Conservation (phyloP, 1,140 invertebrate genomes). For the Drosophila bipectinata region DNA sequence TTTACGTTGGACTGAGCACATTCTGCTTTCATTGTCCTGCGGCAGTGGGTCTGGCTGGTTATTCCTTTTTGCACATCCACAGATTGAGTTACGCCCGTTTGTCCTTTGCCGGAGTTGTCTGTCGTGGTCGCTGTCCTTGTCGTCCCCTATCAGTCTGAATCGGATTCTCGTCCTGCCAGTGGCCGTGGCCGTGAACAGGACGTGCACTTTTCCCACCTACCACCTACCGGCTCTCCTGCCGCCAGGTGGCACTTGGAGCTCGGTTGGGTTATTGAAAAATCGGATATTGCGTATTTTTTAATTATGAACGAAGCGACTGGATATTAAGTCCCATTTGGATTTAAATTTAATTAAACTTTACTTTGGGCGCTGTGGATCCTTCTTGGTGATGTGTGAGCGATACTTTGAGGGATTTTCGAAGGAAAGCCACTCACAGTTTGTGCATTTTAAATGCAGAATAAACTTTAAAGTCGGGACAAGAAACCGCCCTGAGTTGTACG, state of each 20-base stretch:
- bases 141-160: constrained; percentile 51
- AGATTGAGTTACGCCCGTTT: constrained; percentile 69
- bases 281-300: constrained; percentile 74
- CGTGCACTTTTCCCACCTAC: not conserved
- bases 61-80: constrained; percentile 63
- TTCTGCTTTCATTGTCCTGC: constrained; percentile 56
- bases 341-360: constrained; percentile 63
- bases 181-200: constrained; percentile 44
- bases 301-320: constrained; percentile 52
- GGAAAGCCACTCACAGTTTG: constrained; percentile 8
- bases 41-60: constrained; percentile 46
- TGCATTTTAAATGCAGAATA: constrained; percentile 9
- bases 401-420: constrained; percentile 4
- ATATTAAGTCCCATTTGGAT: constrained; percentile 62
- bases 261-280: constrained; percentile 65
- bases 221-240: not conserved
- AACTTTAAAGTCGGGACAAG: constrained; percentile 24
- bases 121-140: constrained; percentile 33
- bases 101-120: constrained; percentile 40
- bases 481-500: constrained; percentile 6
- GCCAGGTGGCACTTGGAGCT: constrained; percentile 3
- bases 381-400: not conserved
- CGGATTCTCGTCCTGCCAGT: constrained; percentile 27
- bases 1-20: constrained; percentile 15
- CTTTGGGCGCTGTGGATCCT: constrained; percentile 2